Base-by-base conservation (phyloP, 2,888 invertebrate genomes). In the Eupithecia pulchellata region DNA sequence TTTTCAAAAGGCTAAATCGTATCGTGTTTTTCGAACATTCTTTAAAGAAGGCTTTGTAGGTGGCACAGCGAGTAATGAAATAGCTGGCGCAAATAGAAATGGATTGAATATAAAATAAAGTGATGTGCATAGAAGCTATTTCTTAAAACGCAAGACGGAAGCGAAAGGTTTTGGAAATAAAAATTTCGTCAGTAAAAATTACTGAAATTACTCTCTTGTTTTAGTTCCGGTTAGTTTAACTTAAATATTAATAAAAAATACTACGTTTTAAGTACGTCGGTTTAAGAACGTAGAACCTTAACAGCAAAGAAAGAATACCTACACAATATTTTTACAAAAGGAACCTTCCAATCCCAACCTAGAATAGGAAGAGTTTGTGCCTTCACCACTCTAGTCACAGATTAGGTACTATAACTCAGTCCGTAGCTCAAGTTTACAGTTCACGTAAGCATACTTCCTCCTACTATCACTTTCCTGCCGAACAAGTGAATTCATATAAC, bases 1-100 rank as follows among this genome's bases (percentile, higher is more conserved):
- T 73, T 74, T 73, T 75, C 66, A 68, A 77, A 74, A 75, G 71
- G 72, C 70, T 66, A 68, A 69, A 73, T 52, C 25, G 67, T 69
- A 67, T 68, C 69, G 42, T 65, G 67, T 64, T 67, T 68, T 73
- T 73, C 64, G 75, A 73, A 72, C 77, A 71, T 75, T 64, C 66
- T 74, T 68, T 66, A 63, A n/a, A 72, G 74, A 73, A 66, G 64
- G 75, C 73, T 77, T 74, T 75, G 69, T 64, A 66, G 32, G 55
- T n/a, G 36, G 30, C 29, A 42, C 66, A 69, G 69, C 25, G 32
- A 1, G 30, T 17, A 47, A 20, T n/a, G 36, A 34, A 27, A 58
- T 0, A 57, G 39, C 60, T 39, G n/a, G 66, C 27, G 62, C n/a
- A 34, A 13, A n/a, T 14, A 11, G 14, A 1, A 61, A 25, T 20